Evolutionary conservation across 2,797 vertebrate species (phyloP).

Genomic region (Hyperoplus lanceolatus): DNA sequence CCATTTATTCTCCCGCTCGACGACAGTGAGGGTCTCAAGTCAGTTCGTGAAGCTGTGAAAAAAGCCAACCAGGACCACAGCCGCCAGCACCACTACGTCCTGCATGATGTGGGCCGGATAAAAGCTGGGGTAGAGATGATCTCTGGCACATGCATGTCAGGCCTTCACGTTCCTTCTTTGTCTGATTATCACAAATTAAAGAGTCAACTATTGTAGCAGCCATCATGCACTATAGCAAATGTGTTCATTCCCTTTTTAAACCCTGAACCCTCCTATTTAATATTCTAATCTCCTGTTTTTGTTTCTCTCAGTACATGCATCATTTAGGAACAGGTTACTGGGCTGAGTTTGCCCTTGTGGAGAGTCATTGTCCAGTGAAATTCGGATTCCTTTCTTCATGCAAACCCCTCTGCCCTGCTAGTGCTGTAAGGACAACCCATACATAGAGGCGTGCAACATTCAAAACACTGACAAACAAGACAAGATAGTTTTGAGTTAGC

Average conservation of each 20-base stretch:
- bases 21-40: rapidly evolving
- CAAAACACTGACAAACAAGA: no score
- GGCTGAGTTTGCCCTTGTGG: conserved; percentile 29
- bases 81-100: conserved; percentile 15
- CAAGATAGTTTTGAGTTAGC: no score
- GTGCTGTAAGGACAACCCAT: conserved; percentile 53
- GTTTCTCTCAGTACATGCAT: conserved; percentile 18
- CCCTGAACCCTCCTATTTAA: background rate
- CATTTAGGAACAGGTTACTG: rapidly evolving
- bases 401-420: conserved; percentile 28
- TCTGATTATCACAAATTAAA: no score
- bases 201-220: background rate
- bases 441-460: background rate
- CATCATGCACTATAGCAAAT: no score
- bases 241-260: background rate
- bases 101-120: conserved; percentile 48
- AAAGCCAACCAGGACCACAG: conserved; percentile 25
- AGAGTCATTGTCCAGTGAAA: conserved; percentile 6
- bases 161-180: background rate
- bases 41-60: background rate
- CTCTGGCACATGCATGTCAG: background rate
- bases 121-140: background rate
- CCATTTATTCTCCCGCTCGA: rapidly evolving
- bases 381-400: background rate
- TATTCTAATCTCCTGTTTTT: background rate